Base-by-base conservation (phyloP, 1,140 invertebrate species). In the Pararge aegeria region DNA sequence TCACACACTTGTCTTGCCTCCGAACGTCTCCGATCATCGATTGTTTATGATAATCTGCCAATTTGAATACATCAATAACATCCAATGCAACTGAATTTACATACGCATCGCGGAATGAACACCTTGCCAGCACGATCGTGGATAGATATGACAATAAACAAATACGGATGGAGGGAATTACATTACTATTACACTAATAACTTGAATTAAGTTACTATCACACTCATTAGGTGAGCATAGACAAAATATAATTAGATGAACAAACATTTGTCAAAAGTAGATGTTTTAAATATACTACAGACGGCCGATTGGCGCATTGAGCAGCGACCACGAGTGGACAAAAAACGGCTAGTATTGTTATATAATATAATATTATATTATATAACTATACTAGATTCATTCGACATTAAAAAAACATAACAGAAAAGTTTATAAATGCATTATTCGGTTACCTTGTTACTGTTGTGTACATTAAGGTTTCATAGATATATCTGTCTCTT, bases 11-110 rank as follows among this genome's bases (percentile, higher is more conserved):
- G 69, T 70, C 52, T 65, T 12, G 3, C 30, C 3, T 34, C 30
- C 7, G 30, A 7, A 1, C 3, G 38, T 5, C 38, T 15, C 13
- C 16, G n/a, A 56, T 68, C 66, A 50, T 40, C 38, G 38, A 40
- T 18, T 40, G 38, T 40, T 40, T 46, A 68, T 66, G 51, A 62
- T 81, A 75, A 75, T 72, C 53, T 38, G 20, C 51, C 52, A 61
- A 83, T 85, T 83, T 80, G 68, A 70, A 87, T 87, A 87, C 44
- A 70, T 79, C 78, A 68, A 83, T 84, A 78, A 48, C 24, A 65
- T 55, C 38, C 1, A 40, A 40, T 40, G 38, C 50, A 66, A 10
- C 4, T 37, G 48, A 24, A 73, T 83, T 80, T 78, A 61, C 73
- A 81, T 81, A 67, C 18, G 62, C 59, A 27, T 34, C 38, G 38